Conservation (phyloP, 2,888 invertebrate genomes). For the Drosophila robusta region DNA sequence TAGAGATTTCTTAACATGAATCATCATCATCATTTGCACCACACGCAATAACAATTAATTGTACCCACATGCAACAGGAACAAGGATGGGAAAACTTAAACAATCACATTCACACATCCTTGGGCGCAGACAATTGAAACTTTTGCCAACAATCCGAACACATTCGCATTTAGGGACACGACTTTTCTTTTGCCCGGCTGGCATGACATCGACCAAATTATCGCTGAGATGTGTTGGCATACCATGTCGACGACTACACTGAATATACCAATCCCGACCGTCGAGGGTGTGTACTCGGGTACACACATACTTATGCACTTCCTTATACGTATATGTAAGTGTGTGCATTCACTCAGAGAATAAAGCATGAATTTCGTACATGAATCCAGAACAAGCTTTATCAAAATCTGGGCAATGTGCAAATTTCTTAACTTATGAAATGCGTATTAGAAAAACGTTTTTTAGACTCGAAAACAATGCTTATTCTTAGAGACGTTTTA, state of each 20-base stretch:
- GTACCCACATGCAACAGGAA: conserved; percentile 64
- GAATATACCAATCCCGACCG: conserved; percentile 15
- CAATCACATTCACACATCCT: conserved; percentile 75
- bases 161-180: conserved; percentile 56
- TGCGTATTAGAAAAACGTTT: too few relatives aligned
- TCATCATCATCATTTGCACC: conserved; percentile 29
- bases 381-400: too few relatives aligned
- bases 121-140: conserved; percentile 77
- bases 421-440: too few relatives aligned
- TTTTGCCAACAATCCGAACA: conserved; percentile 52
- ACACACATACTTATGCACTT: not conserved
- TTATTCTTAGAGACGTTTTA: too few relatives aligned
- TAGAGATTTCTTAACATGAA: not conserved
- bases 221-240: conserved; percentile 42
- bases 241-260: conserved; percentile 38
- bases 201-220: conserved; percentile 52
- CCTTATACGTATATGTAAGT: too few relatives aligned
- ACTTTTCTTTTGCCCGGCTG: conserved; percentile 24
- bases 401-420: too few relatives aligned
- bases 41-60: conserved; percentile 69
- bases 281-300: conserved; percentile 1
- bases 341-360: not conserved
- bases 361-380: not conserved
- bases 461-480: too few relatives aligned
- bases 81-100: conserved; percentile 51